Evolutionary conservation across 2,888 invertebrate genomes (phyloP).

Genomic region (Latrodectus elegans): DNA sequence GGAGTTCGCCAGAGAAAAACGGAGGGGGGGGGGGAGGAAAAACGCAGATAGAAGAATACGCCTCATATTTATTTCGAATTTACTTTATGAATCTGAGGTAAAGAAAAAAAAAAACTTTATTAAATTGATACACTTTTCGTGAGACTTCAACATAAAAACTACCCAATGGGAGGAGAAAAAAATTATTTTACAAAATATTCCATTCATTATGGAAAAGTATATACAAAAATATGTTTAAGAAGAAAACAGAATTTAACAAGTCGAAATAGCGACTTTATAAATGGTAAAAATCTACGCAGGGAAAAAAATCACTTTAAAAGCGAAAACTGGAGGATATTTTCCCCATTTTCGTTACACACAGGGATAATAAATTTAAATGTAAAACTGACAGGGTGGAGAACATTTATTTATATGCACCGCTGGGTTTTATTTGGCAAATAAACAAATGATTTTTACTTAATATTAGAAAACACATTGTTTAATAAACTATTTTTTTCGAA

Average conservation of each 20-base stretch:
- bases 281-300: too few relatives aligned
- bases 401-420: too few relatives aligned
- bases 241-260: neutral
- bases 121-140: conserved; percentile 1
- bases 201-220: neutral
- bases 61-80: conserved; percentile 24
- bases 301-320: too few relatives aligned
- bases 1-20: neutral
- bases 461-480: too few relatives aligned
- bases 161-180: neutral
- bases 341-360: too few relatives aligned
- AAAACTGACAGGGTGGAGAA: too few relatives aligned
- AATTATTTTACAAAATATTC: neutral
- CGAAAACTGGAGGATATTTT: too few relatives aligned
- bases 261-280: too few relatives aligned
- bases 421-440: too few relatives aligned
- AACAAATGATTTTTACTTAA: too few relatives aligned
- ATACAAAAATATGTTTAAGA: neutral
- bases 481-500: too few relatives aligned
- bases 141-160: neutral
- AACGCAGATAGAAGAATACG: neutral
- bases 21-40: neutral
- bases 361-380: too few relatives aligned
- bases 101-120: neutral
- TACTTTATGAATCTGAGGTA: neutral